Evolutionary conservation across 1,140 invertebrate species (phyloP), one percentile per base, ranked within the genome.

Genomic region (Tetramorium alpestre): DNA sequence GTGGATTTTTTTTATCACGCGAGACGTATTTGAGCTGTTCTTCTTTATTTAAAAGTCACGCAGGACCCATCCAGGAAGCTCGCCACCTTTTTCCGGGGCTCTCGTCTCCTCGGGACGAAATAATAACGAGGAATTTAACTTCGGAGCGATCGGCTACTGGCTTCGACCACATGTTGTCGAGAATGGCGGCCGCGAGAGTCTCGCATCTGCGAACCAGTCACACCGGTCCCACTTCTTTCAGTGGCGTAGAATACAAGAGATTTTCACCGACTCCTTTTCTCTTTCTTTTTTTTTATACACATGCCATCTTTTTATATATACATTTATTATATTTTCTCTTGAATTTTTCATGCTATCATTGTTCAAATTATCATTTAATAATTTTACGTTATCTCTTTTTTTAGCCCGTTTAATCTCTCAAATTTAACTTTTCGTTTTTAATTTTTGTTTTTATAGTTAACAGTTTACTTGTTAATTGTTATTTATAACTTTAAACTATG

Each of bases 171-270:
- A 93, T 93, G 92, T 90, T 92, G 89, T 87, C 80, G 89, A 91
- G 89, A 87, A 88, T 88, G 89, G 76, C 87, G 73, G 91, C 86
- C 76, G 82, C 84, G 77, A 88, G 91, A 91, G 78, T 75, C 93
- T 93, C 91, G 92, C 94, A 95, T 95, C 94, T 95, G 93, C 94
- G 93, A 93, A 95, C 95, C 92, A 93, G 95, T 95, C 94, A 94
- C 91, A 95, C 95, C 95, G 94, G 95, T 95, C 94, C 88, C 91
- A 90, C 89, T 93, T 93, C 86, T 92, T 86, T 56, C 94, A 94
- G 4, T 93, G 93, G 92, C 94, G 94, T 94, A 92, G 92, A 76
- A 88, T 33, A 10, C 41, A 10, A 22, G 69, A 38, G 80, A 62
- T 77, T 62, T 62, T 86, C 54, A 44, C 18, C 18, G 11, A 33